A percentile compares a stretch with the other conserved stretches of the same genome.
These are phyloP conservation scores for Schizotus pectinicornis DNA, from an alignment of 2,888 invertebrate species.

Conservation along the genomic window DNA sequence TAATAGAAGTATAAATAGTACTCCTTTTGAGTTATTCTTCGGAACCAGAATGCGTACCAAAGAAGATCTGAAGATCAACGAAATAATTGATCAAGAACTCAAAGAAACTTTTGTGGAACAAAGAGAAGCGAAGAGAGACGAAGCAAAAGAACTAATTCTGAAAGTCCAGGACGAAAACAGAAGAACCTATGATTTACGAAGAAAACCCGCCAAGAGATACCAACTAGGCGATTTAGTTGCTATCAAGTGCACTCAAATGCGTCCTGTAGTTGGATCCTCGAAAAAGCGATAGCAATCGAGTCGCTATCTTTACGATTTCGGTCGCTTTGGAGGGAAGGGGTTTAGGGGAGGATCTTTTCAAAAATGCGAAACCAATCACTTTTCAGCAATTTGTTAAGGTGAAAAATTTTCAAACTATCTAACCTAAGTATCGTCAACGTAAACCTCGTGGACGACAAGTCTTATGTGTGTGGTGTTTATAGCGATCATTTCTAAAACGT, in stretches of 20 bases:
- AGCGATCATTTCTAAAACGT: too few species aligned
- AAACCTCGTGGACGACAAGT: too few species aligned
- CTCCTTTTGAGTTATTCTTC: conserved; percentile 37
- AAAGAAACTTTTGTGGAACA: conserved; percentile 27
- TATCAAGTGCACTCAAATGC: conserved; percentile 48
- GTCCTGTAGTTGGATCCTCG: too few species aligned
- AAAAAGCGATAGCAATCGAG: too few species aligned
- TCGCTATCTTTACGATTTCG: too few species aligned
- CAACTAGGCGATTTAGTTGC: conserved; percentile 42
- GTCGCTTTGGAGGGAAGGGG: too few species aligned
- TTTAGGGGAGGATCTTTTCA: too few species aligned
- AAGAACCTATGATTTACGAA: conserved; percentile 9
- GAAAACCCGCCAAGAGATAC: conserved; percentile 25
- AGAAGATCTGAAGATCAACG: conserved; percentile 31
- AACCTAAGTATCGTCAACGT: too few species aligned
- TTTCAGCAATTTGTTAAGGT: too few species aligned
- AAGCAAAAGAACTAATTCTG: conserved; percentile 9
- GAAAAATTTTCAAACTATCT: too few species aligned
- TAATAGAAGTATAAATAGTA: conserved; percentile 32
- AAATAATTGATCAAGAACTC: conserved; percentile 33
- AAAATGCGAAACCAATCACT: too few species aligned
- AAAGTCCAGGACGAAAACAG: conserved; percentile 37
- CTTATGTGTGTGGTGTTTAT: too few species aligned
- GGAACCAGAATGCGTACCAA: conserved; percentile 35
- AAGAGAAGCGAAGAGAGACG: conserved; percentile 23